phyloP scores from a whole-genome alignment of 2,888 invertebrate genomes.

The Cheilosia grossa region DNA sequence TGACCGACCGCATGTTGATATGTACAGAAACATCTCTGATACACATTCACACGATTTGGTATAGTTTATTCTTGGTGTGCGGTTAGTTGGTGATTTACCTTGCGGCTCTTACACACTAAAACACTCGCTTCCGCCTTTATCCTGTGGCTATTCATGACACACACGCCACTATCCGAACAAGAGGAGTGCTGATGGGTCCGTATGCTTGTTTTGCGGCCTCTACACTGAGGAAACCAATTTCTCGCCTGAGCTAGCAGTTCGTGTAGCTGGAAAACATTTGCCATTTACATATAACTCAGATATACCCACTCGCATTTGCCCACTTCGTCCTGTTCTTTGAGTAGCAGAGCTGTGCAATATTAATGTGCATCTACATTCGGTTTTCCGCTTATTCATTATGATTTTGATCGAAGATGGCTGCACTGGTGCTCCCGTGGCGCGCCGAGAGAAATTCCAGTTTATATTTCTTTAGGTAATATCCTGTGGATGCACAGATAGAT shows the following conservation, averaged over 20 bases:
- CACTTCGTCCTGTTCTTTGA: background rate
- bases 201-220: background rate
- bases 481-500: slow-evolving; percentile 39
- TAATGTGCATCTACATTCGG: slow-evolving; percentile 5
- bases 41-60: background rate
- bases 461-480: slow-evolving; percentile 49
- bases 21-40: slow-evolving; percentile 6
- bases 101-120: background rate
- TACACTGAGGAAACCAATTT: slow-evolving; percentile 52
- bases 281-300: slow-evolving; percentile 12
- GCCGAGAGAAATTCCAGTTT: slow-evolving; percentile 11
- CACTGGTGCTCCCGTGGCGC: no score
- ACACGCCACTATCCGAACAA: background rate
- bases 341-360: slow-evolving; percentile 1
- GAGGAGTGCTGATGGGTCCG: background rate
- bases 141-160: slow-evolving; percentile 32
- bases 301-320: background rate
- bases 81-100: slow-evolving; percentile 3
- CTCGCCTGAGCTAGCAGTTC: slow-evolving; percentile 40
- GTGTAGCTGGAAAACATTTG: slow-evolving; percentile 50
- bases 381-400: slow-evolving; percentile 5
- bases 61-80: background rate
- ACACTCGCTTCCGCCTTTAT: background rate
- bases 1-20: slow-evolving; percentile 4
- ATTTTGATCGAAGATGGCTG: background rate